These are phyloP conservation scores for Macrosoma leucophasiata DNA, from an alignment of 2,888 invertebrate genomes.

Conservation along the genomic window DNA sequence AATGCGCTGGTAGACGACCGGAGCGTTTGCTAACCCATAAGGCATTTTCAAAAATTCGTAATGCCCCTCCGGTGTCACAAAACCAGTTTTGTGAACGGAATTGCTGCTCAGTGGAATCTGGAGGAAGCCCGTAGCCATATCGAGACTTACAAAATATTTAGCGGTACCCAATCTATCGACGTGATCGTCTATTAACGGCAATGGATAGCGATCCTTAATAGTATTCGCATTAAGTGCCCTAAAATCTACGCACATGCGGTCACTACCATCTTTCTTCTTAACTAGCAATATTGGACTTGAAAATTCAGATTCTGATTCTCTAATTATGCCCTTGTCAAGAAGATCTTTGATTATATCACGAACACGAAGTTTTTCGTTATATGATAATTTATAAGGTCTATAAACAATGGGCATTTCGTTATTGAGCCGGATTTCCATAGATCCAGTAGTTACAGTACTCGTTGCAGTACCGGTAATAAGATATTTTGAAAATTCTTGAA, in stretches of 20 bases:
- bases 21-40: conserved; percentile 38
- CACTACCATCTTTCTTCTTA: conserved; percentile 18
- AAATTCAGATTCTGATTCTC: conserved; percentile 18
- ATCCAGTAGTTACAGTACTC: conserved; percentile 1
- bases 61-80: conserved; percentile 38
- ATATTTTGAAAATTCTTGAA: neutral
- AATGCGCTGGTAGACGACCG: conserved; percentile 35
- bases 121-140: conserved; percentile 37
- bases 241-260: conserved; percentile 39
- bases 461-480: conserved; percentile 4
- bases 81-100: conserved; percentile 36
- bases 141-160: conserved; percentile 20
- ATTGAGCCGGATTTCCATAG: neutral
- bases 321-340: neutral
- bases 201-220: conserved; percentile 33
- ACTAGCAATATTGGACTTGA: conserved; percentile 20
- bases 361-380: too few relatives aligned
- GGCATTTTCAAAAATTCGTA: conserved; percentile 40
- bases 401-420: neutral
- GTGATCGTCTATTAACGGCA: conserved; percentile 39
- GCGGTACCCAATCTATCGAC: conserved; percentile 37
- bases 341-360: neutral
- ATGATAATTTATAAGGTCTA: neutral
- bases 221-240: conserved; percentile 37
- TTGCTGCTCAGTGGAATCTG: conserved; percentile 33